Base-by-base conservation (phyloP, 2,797 vertebrate genomes). In the Poecile montanus region DNA sequence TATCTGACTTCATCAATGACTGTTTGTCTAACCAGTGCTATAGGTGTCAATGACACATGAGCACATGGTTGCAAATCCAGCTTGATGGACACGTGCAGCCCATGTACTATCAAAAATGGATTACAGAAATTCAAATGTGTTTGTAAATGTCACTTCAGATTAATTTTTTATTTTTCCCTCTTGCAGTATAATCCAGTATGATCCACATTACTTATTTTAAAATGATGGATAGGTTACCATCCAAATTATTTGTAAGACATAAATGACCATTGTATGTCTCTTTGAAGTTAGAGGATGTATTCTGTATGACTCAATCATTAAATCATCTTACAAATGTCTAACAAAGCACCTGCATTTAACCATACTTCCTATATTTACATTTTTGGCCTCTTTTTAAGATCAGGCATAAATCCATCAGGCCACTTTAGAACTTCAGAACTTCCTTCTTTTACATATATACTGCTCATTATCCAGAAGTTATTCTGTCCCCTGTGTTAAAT, bases 401-500 rank as follows among this genome's bases (percentile, higher is more conserved):
- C 90, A 95, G 77, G 34, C 74, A 94, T 91, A 96, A 97, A 96
- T 96, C 93, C 89, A 94, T 89, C 93, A 93, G 92, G 78, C 76
- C 81, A 96, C 91, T 97, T 97, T 93, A 93, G 94, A 97, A 98
- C 97, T 98, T 97, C 75, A 89, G 85, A 96, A 97, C 94, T 96
- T 96, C 87, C 75, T 95, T 97, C 97, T 98, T 99, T 98, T 98
- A 98, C 98, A 98, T 98, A 98, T 98, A 98, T 98, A 97, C 92
- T 94, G 94, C 95, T 98, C 95, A 98, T 98, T 98, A 98, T 97
- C 92, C 81, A 96, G 97, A 98, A 98, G 98, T 98, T 99, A 98
- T 98, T 99, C 98, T 98, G 98, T 98, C 97, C 96, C 83, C 91
- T 94, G 97, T 98, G 98, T 98, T 99, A 99, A 99, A 98, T 99